phyloP scores from a whole-genome alignment of 2,113 vertebrate genomes.

The Helogale parvula region DNA sequence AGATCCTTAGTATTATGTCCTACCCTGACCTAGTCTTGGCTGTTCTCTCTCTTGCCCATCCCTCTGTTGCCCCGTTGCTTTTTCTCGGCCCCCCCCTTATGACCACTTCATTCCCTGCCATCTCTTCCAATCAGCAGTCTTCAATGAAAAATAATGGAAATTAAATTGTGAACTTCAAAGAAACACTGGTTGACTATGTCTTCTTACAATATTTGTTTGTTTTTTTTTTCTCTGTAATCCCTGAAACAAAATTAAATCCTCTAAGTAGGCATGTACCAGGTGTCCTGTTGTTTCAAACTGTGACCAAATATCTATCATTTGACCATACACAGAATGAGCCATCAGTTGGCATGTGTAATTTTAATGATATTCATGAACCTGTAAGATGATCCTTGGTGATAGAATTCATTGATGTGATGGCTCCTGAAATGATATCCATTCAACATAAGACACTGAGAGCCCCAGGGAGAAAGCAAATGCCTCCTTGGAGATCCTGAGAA shows the following conservation, averaged over 20 bases:
- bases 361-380: slow-evolving; percentile 4
- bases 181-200: neutral
- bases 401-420: slow-evolving; percentile 53
- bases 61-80: neutral
- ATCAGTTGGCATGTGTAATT: neutral
- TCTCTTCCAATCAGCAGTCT: neutral
- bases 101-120: neutral
- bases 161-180: neutral
- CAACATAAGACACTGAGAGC: slow-evolving; percentile 39
- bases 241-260: neutral
- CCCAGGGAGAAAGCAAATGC: slow-evolving; percentile 9
- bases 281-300: neutral
- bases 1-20: too few relatives aligned
- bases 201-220: neutral
- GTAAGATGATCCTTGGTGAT: slow-evolving; percentile 38
- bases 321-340: neutral
- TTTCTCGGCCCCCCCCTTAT: neutral
- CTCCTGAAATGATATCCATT: slow-evolving; percentile 53
- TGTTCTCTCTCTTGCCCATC: neutral
- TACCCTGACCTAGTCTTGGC: rapidly evolving
- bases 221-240: neutral
- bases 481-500: slow-evolving; percentile 7
- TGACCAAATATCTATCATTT: neutral
- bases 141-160: neutral
- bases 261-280: neutral